These are phyloP conservation scores for Eilema griseolum DNA, from an alignment of 2,888 invertebrate species.

Conservation along the genomic window DNA sequence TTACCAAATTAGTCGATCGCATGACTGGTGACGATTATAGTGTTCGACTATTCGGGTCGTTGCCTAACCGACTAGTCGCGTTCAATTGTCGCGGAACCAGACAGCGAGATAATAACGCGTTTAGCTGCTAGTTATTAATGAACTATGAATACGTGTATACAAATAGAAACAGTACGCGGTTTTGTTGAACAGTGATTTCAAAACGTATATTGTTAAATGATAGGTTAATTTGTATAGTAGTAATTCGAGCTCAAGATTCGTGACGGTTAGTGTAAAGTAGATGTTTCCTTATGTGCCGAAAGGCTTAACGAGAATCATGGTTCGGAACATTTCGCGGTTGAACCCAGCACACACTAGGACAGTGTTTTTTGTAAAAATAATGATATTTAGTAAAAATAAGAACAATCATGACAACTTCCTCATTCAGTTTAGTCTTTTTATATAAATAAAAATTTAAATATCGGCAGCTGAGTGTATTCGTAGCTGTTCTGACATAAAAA, in stretches of 20 bases:
- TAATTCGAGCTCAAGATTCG: too few relatives aligned
- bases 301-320: too few relatives aligned
- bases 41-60: conserved; percentile 49
- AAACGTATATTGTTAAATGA: neutral
- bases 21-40: conserved; percentile 57
- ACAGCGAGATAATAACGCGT: conserved; percentile 53
- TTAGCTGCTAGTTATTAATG: conserved; percentile 42
- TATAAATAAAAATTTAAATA: too few relatives aligned
- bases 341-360: too few relatives aligned
- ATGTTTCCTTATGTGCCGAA: too few relatives aligned
- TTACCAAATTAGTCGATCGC: conserved; percentile 53
- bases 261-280: neutral
- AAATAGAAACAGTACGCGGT: conserved; percentile 10
- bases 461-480: too few relatives aligned
- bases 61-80: conserved; percentile 54
- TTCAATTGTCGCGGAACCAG: conserved; percentile 55
- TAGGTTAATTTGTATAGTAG: neutral
- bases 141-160: conserved; percentile 22
- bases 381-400: too few relatives aligned
- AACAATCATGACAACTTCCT: too few relatives aligned
- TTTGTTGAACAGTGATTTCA: neutral
- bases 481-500: too few relatives aligned
- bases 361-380: too few relatives aligned
- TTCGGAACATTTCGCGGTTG: too few relatives aligned
- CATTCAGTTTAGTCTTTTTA: too few relatives aligned